Base-by-base conservation (phyloP, 2,797 vertebrate species). In the Hypotaenidia okinawae region DNA sequence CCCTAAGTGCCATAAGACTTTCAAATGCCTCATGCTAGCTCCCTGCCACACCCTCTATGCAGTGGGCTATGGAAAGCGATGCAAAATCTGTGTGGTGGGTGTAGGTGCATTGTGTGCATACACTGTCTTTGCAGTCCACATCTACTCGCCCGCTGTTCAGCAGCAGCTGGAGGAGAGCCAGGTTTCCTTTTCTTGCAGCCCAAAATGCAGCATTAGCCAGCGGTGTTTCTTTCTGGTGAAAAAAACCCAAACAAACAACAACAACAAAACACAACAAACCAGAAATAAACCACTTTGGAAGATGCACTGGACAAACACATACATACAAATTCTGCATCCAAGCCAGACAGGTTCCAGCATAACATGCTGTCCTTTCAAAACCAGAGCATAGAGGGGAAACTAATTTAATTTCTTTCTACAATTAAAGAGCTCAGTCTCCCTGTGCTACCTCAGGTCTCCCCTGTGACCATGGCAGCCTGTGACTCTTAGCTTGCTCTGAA, bases 131-230 rank as follows among this genome's bases (percentile, higher is more conserved):
- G 98, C 99, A 99, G 98, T 99, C 99, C 74, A 99, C 98, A 55
- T 99, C 99, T 96, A 99, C 98, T 21, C 99, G 98, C 10, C 99
- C 99, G 7, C 99, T 99, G 98, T 99, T 99, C 94, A 99, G 97
- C 96, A 99, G 98, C 96, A 99, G 98, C 96, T 99, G 99, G 95
- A 99, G 99, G 28, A 99, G 98, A 37, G 99, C 98, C 98, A 99
- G 91, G 97, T 99, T 99, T 96, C 99, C 99, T 97, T 98, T 99
- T 90, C 98, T 98, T 2, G 99, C 99, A 90, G 99, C 99, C 99
- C 99, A 99, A 97, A 99, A 99, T 16, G 99, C 99, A 51, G 99
- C 99, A 57, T 99, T 99, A 97, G 99, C 98, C 55, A 99, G 98
- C 17, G 99, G 99, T 27, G 99, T 99, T 98, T 99, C 99, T 98